Base-by-base conservation (phyloP, 2,888 invertebrate species). In the Drosophila parthenogenetica region DNA sequence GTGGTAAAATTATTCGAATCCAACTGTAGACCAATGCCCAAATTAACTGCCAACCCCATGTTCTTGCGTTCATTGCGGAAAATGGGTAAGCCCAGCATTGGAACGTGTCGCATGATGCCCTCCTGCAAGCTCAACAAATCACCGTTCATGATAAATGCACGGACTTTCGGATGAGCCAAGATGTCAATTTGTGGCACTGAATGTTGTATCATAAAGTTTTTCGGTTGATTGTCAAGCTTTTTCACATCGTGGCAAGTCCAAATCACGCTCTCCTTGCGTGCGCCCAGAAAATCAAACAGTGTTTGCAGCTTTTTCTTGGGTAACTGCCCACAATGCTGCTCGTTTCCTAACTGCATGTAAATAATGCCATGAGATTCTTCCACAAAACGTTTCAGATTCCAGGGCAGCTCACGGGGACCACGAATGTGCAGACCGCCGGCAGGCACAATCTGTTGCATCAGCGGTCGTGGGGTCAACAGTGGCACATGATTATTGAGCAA, bases 371-470 rank as follows among this genome's bases (percentile, higher is more conserved):
- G 84, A 2, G 93, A 90, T 51, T 91, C 92, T 53, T 93, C 93
- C n/a, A 93, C 70, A 57, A 92, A 93, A 10, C 91, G 89, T 50
- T 92, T 89, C 1, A 93, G 75, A 49, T 92, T 91, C 91, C 92
- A 90, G 16, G 91, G 90, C 46, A 92, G 72, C 13, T 89, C 87
- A 51, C 92, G 91, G 0, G 91, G 87, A 10, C 89, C 90, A 7
- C 91, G 91, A 29, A 94, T 92, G 64, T 94, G 94, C 11, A 94
- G 79, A 8, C 94, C 94, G 0, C 93, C 94, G 1, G 94, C 93
- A 42, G 93, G 93, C 4, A 94, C 89, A 10, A 93, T 90, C 13
- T 92, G 92, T 3, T 92, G 92, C 7, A 93, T 87, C 1, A 90
- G 76, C 0, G 94, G 93, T 22, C 92, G 90, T 0, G 93, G 90